These are phyloP conservation scores for Anthrax anthrax DNA, from an alignment of 2,888 invertebrate genomes.

Conservation along the genomic window DNA sequence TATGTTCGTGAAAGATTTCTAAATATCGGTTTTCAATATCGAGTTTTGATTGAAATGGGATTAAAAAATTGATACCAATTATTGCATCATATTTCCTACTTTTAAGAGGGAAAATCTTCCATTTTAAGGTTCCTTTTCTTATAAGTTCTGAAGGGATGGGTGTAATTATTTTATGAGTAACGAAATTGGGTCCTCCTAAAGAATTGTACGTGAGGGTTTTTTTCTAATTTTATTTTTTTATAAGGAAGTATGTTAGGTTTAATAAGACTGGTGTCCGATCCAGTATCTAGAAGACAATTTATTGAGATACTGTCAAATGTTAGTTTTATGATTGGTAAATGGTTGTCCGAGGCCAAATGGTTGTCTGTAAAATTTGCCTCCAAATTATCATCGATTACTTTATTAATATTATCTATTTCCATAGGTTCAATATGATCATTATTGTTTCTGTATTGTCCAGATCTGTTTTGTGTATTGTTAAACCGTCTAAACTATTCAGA, in stretches of 20 bases:
- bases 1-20: too few species aligned
- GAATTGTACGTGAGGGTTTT: too few species aligned
- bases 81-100: too few species aligned
- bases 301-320: constrained; percentile 1
- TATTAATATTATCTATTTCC: background rate
- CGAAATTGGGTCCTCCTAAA: too few species aligned
- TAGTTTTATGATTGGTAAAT: constrained; percentile 33
- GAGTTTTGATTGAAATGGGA: too few species aligned
- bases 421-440: background rate
- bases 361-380: background rate
- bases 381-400: background rate
- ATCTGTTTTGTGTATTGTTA: background rate
- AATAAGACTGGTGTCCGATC: constrained; percentile 4
- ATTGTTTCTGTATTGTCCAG: background rate
- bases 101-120: too few species aligned
- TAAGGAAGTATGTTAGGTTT: background rate
- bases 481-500: background rate
- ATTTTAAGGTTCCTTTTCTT: too few species aligned
- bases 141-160: too few species aligned
- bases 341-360: constrained; percentile 65
- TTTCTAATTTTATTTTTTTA: too few species aligned
- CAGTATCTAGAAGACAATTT: constrained; percentile 4
- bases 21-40: too few species aligned
- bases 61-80: too few species aligned
- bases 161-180: too few species aligned